These are phyloP conservation scores for Azorinus chamasolen DNA, from an alignment of 2,888 invertebrate genomes.

Conservation along the genomic window DNA sequence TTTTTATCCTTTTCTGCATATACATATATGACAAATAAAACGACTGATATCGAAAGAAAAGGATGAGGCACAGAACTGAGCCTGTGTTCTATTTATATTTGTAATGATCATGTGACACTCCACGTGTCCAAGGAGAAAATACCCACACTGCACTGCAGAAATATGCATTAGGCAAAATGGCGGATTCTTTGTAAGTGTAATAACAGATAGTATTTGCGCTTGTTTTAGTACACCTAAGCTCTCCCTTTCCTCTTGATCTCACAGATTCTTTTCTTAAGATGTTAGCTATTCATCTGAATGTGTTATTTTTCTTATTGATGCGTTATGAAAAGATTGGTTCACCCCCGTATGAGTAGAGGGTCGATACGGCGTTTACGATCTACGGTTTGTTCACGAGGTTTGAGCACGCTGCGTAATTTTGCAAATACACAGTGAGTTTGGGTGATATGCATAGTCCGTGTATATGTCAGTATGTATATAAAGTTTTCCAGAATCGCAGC, in stretches of 20 bases:
- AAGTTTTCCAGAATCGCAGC: no score
- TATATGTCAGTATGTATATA: no score
- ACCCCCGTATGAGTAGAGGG: slow-evolving; percentile 43
- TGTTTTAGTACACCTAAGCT: slow-evolving; percentile 55
- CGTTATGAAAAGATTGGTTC: slow-evolving; percentile 43
- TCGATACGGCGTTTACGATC: slow-evolving; percentile 30
- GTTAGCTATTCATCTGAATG: slow-evolving; percentile 59
- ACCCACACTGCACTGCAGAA: slow-evolving; percentile 61
- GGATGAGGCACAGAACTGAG: no score
- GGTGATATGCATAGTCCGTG: no score
- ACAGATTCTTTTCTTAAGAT: slow-evolving; percentile 52
- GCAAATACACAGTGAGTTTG: background rate
- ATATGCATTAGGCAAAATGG: slow-evolving; percentile 77
- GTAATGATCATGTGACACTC: slow-evolving; percentile 60
- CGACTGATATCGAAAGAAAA: no score
- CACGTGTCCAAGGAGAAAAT: slow-evolving; percentile 66
- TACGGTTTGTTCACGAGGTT: slow-evolving; percentile 6
- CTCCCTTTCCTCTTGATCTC: slow-evolving; percentile 40
- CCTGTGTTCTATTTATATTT: no score
- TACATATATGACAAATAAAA: no score
- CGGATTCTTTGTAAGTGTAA: slow-evolving; percentile 80
- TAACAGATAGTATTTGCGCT: slow-evolving; percentile 63
- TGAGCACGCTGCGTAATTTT: slow-evolving; percentile 49
- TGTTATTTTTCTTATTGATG: slow-evolving; percentile 40
- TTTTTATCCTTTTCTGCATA: no score